Conservation (phyloP, 1,140 invertebrate genomes). For the Dolichoris vasculosae region DNA sequence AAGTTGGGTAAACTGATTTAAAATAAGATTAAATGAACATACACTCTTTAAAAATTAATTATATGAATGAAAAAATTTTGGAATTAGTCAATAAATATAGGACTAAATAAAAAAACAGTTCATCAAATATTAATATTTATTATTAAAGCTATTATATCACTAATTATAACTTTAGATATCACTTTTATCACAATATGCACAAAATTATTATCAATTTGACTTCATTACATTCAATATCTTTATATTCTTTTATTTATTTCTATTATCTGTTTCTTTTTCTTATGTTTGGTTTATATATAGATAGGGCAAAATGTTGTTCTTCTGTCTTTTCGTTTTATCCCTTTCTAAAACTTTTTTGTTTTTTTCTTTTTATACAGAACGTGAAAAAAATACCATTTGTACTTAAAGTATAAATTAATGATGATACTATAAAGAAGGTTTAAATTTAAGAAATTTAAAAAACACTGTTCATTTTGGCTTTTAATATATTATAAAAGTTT, state of each 20-base stretch:
- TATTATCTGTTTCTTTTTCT: background rate
- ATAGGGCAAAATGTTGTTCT: background rate
- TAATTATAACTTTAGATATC: too few species aligned
- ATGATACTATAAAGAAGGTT: slow-evolving; percentile 37
- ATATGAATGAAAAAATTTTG: slow-evolving; percentile 25
- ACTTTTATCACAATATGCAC: too few species aligned
- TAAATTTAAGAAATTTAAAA: slow-evolving; percentile 42
- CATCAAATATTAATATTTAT: too few species aligned
- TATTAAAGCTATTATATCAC: too few species aligned
- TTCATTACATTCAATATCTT: background rate
- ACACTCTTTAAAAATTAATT: slow-evolving; percentile 38
- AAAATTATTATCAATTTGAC: too few species aligned
- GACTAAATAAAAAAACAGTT: too few species aligned
- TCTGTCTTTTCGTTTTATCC: background rate
- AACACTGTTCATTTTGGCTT: slow-evolving; percentile 18
- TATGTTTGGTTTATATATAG: background rate
- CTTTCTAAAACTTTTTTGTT: slow-evolving; percentile 11
- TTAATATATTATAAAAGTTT: slow-evolving; percentile 17
- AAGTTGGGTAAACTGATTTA: background rate
- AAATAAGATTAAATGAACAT: slow-evolving; percentile 46
- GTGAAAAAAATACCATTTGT: background rate
- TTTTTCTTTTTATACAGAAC: slow-evolving; percentile 8
- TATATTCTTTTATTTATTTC: background rate
- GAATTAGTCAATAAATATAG: too few species aligned
- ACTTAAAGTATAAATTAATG: background rate